These are phyloP conservation scores for Falcunculus frontatus DNA, from an alignment of 2,113 vertebrate genomes.

Conservation along the genomic window DNA sequence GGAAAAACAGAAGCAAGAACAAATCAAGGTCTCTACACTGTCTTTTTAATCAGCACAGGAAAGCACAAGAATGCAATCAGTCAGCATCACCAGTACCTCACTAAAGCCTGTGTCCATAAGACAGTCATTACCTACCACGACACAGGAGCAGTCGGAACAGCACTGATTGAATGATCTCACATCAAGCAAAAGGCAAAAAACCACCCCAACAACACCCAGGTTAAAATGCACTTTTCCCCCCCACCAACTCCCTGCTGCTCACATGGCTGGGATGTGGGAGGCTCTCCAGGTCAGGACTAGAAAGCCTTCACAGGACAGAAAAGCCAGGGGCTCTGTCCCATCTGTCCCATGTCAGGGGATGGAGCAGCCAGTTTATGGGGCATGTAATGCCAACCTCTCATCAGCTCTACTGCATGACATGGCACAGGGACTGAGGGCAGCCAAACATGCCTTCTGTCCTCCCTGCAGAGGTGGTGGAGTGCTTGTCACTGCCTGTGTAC, in stretches of 20 bases:
- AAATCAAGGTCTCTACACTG: background rate
- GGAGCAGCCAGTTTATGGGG: background rate
- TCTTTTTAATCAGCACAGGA: background rate
- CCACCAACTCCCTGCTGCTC: background rate
- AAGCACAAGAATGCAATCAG: background rate
- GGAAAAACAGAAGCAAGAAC: background rate
- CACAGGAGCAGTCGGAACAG: background rate
- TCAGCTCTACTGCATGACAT: accelerated
- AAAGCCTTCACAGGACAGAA: background rate
- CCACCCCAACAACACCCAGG: background rate
- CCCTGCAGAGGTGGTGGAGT: background rate
- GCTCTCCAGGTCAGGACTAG: background rate
- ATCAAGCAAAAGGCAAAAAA: background rate
- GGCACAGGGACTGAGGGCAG: background rate
- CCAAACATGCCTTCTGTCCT: background rate
- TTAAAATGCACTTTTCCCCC: background rate
- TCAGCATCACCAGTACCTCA: background rate
- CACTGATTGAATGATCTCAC: background rate
- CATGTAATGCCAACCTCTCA: background rate
- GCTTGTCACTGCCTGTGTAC: background rate
- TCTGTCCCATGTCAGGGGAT: background rate
- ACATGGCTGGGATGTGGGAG: accelerated
- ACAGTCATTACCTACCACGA: background rate
- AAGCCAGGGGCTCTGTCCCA: background rate
- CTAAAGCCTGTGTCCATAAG: background rate